Conservation (phyloP, 2,888 invertebrate genomes). For the Cosmopolites sordidus region DNA sequence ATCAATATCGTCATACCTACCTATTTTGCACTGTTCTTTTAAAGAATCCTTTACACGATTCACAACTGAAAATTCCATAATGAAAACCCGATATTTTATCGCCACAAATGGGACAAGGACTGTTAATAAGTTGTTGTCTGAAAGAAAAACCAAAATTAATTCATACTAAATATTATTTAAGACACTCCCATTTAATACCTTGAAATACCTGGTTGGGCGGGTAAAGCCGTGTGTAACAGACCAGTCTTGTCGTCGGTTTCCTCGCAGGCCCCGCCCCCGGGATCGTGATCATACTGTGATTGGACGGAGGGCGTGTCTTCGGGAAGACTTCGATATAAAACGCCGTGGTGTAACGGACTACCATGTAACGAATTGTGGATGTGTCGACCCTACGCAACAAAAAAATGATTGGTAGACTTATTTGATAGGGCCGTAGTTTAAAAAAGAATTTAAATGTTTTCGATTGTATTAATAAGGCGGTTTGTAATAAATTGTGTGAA, state of each 20-base stretch:
- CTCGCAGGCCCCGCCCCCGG: slow-evolving; percentile 46
- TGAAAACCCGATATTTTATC: slow-evolving; percentile 96
- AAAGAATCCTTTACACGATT: slow-evolving; percentile 97
- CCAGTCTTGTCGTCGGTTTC: slow-evolving; percentile 52
- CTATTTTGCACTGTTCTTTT: slow-evolving; percentile 98
- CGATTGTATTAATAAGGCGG: too few relatives aligned
- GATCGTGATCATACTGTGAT: slow-evolving; percentile 38
- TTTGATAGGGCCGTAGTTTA: too few relatives aligned
- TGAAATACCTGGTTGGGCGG: slow-evolving; percentile 73
- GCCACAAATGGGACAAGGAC: slow-evolving; percentile 92
- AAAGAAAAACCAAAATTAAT: slow-evolving; percentile 6
- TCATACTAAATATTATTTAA: background rate
- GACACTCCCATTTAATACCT: slow-evolving; percentile 53
- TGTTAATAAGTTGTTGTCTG: slow-evolving; percentile 79
- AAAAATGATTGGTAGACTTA: background rate
- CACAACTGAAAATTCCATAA: slow-evolving; percentile 97
- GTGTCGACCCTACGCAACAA: slow-evolving; percentile 50
- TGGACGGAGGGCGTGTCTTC: slow-evolving; percentile 40
- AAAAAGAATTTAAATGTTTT: too few relatives aligned
- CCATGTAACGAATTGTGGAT: slow-evolving; percentile 51
- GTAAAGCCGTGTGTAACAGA: slow-evolving; percentile 50
- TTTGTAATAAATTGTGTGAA: too few relatives aligned
- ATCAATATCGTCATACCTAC: slow-evolving; percentile 9
- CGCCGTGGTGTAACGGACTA: slow-evolving; percentile 54
- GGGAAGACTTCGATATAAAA: slow-evolving; percentile 54